Percentiles rank a stretch among this genome's conserved stretches.
Conservation (phyloP, 2,113 vertebrate species). For the Sylvietta virens region DNA sequence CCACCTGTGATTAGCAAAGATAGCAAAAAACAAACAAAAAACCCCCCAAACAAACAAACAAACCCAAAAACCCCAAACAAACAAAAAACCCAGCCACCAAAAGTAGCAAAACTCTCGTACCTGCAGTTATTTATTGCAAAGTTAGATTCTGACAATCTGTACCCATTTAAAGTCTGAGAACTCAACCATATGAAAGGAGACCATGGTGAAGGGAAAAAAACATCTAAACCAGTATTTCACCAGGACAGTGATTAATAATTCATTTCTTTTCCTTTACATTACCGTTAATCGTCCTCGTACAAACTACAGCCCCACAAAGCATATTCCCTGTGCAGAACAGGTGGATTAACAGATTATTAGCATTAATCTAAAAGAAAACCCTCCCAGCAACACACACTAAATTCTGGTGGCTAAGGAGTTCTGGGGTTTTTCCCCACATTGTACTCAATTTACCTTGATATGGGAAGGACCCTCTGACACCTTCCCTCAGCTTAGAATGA, state of each 20-base stretch:
- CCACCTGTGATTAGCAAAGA: background rate
- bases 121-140: background rate
- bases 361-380: background rate
- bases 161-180: background rate
- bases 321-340: background rate
- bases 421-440: fast-evolving
- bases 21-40: background rate
- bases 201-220: background rate
- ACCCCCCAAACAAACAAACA: too few species aligned
- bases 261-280: background rate
- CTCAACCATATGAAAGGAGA: background rate
- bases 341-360: background rate
- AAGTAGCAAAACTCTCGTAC: background rate
- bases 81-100: background rate
- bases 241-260: background rate
- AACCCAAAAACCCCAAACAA: background rate
- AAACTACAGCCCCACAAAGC: background rate
- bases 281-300: background rate
- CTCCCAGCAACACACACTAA: background rate
- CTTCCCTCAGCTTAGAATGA: background rate
- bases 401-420: background rate
- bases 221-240: background rate
- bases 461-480: background rate
- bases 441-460: background rate
- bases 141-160: background rate